Evolutionary conservation across 1,140 invertebrate species (phyloP).

Genomic region (Triops longicaudatus): DNA sequence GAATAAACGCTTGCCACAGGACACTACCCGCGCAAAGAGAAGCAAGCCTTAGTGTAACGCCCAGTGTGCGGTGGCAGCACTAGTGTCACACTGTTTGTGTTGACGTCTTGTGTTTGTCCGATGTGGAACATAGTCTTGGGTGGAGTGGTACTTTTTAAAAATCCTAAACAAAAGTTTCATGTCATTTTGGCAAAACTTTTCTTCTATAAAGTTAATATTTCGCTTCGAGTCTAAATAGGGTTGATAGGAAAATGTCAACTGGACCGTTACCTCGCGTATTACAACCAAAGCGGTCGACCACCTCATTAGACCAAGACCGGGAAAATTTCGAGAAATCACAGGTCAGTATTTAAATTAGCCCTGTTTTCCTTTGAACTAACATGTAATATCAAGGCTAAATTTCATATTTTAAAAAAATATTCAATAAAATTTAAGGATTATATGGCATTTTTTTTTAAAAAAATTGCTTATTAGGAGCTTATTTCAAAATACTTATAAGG

Average conservation of each 20-base stretch:
- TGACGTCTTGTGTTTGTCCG: not conserved
- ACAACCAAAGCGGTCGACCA: not conserved
- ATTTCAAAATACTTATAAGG: too few species aligned
- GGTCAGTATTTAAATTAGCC: slow-evolving; percentile 21
- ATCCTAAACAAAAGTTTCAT: not conserved
- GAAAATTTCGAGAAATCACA: slow-evolving; percentile 32
- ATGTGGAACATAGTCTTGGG: not conserved
- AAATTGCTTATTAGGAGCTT: too few species aligned
- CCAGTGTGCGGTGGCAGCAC: not conserved
- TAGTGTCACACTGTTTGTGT: not conserved
- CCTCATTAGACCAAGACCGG: slow-evolving; percentile 26
- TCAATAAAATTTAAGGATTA: too few species aligned
- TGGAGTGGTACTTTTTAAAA: not conserved
- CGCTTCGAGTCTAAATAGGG: not conserved
- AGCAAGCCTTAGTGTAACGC: not conserved
- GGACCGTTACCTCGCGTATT: not conserved
- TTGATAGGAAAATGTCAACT: not conserved
- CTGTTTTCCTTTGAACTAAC: too few species aligned
- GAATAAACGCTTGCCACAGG: too few species aligned
- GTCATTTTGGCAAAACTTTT: not conserved
- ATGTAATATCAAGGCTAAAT: too few species aligned
- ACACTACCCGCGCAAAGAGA: too few species aligned
- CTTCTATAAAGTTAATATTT: not conserved
- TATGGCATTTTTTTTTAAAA: too few species aligned
- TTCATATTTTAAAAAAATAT: too few species aligned